These are phyloP conservation scores for Syngnathus scovelli DNA, from an alignment of 2,113 vertebrate genomes.

Conservation along the genomic window DNA sequence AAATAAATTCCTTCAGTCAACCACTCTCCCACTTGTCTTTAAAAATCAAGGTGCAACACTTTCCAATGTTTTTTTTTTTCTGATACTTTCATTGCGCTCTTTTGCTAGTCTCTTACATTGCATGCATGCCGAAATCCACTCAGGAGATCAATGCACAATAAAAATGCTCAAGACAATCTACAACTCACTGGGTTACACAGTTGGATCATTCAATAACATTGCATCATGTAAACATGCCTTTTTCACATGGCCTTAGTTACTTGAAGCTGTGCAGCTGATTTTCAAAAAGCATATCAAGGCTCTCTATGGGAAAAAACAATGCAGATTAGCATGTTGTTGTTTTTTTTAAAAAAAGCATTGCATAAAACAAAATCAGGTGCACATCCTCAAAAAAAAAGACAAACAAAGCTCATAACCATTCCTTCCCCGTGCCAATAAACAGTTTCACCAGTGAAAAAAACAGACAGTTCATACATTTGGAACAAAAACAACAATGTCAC, in stretches of 20 bases:
- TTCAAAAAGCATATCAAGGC: slow-evolving; percentile 15
- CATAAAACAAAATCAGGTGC: slow-evolving; percentile 40
- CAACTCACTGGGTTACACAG: slow-evolving; percentile 46
- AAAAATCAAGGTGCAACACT: slow-evolving; percentile 61
- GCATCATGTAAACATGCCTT: slow-evolving; percentile 68
- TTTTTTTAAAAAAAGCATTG: slow-evolving; percentile 1
- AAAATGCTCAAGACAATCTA: slow-evolving; percentile 37
- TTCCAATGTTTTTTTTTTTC: slow-evolving; percentile 38
- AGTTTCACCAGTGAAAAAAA: slow-evolving; percentile 38
- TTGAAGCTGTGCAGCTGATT: slow-evolving; percentile 44
- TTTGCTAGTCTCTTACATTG: slow-evolving; percentile 49
- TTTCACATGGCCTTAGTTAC: slow-evolving; percentile 42
- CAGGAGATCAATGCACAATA: slow-evolving; percentile 45
- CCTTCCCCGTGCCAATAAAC: slow-evolving; percentile 12
- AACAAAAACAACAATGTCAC: slow-evolving; percentile 43
- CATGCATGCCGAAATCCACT: slow-evolving; percentile 66
- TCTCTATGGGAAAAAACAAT: slow-evolving; percentile 16
- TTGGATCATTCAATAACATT: slow-evolving; percentile 55
- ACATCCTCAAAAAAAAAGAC: slow-evolving; percentile 29
- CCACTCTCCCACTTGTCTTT: slow-evolving; percentile 49
- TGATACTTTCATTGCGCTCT: slow-evolving; percentile 32
- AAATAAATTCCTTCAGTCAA: slow-evolving; percentile 42
- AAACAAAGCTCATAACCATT: slow-evolving; percentile 19
- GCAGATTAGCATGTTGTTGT: not conserved
- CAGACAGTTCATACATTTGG: slow-evolving; percentile 47